phyloP scores from a whole-genome alignment of 2,113 vertebrate genomes.

The Aegotheles bennettii region DNA sequence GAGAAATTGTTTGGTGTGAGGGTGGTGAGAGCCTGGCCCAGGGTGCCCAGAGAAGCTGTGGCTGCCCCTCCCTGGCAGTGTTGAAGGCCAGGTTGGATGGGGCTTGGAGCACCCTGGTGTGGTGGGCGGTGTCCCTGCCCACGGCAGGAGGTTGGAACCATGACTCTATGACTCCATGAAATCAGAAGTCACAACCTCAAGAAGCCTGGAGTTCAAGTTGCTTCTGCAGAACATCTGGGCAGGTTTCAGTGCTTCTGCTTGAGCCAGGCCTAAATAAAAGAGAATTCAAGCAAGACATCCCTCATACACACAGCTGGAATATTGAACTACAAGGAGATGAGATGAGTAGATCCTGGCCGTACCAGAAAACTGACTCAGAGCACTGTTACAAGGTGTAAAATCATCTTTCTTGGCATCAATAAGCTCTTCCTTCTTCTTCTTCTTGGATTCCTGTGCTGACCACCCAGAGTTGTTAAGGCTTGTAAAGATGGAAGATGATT shows the following conservation, averaged over 20 bases:
- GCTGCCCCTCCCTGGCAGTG: no score
- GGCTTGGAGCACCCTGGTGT: no score
- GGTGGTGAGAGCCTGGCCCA: no score
- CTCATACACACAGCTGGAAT: background rate
- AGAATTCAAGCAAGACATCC: no score
- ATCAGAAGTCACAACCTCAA: background rate
- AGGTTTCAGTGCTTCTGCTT: background rate
- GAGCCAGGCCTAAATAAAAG: background rate
- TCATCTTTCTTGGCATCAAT: background rate
- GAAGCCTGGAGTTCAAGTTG: fast-evolving
- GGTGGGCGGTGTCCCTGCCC: no score
- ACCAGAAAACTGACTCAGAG: background rate
- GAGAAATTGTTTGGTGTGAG: no score
- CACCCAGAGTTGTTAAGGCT: background rate
- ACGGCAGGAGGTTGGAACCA: no score
- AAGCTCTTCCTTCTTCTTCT: background rate
- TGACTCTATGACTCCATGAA: no score
- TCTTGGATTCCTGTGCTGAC: background rate
- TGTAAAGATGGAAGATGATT: background rate
- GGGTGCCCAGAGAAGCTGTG: no score
- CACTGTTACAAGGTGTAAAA: background rate
- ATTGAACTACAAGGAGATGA: background rate
- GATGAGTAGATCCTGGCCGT: fast-evolving
- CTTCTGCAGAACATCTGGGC: background rate
- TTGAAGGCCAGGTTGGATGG: no score